Evolutionary conservation across 2,113 vertebrate genomes (phyloP), one percentile per base, ranked within the genome.

Genomic region (Ibidorhyncha struthersii): DNA sequence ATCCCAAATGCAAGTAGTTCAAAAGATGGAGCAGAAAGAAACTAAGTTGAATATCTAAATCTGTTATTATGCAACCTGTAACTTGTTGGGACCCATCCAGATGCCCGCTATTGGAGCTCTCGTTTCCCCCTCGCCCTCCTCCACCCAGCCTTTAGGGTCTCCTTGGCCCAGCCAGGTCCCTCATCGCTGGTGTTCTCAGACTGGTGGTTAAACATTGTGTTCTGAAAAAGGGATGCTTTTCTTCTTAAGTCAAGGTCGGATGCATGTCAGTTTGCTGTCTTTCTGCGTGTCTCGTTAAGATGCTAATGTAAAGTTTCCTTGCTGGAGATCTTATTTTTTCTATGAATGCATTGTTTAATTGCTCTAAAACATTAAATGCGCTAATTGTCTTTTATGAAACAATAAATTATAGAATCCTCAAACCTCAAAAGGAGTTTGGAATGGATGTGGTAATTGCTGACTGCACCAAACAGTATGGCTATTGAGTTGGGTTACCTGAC

Each of bases 401-500:
- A 95, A 92, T 87, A 79, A 91, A 91, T 87, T 56, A 53, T 8
- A 82, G 80, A 87, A 82, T 92, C 55, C n/a, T 72, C 63, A 69
- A 27, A 82, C 53, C 43, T 82, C 2, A 0, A 71, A 36, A 89
- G 70, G 83, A 87, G 22, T 12, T 61, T 85, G 86, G 81, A 73
- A 36, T 76, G 53, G 66, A 79, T 3, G 13, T 43, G 69, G 73
- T 73, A 45, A 78, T 59, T 74, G 65, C 89, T 82, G 70, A 36
- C 73, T 72, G 73, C 82, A 25, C 66, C 70, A 32, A 71, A 95
- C 93, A 97, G 77, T 76, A 19, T 91, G 86, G 36, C 70, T 91
- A 53, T 94, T 96, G 96, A 96, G 56, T 50, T 38, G 65, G 50
- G 70, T 86, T 96, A 96, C 96, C 95, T 97, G 96, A 83, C 95